Percentiles rank a stretch among this genome's conserved stretches.
These are phyloP conservation scores for Phymastichus coffea DNA, from an alignment of 1,140 invertebrate genomes.

Conservation along the genomic window DNA sequence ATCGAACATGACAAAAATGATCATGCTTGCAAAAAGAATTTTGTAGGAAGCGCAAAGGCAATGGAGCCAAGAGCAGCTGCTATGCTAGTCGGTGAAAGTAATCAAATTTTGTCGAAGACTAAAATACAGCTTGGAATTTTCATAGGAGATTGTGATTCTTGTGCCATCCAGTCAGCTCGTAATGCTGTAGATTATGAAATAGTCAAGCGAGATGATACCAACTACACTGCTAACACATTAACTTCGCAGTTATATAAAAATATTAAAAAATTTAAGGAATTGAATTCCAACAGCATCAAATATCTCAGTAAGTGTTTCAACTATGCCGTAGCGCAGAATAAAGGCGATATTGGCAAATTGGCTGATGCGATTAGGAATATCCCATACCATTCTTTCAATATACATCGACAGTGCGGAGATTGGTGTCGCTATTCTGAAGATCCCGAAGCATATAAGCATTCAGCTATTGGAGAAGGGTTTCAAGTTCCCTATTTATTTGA, in stretches of 20 bases:
- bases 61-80: slow-evolving; percentile 14
- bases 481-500: slow-evolving; percentile 3
- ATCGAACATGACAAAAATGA: not conserved
- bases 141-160: slow-evolving; percentile 30
- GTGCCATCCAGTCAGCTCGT: slow-evolving; percentile 17
- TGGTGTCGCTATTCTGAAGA: slow-evolving; percentile 19
- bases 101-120: slow-evolving; percentile 14
- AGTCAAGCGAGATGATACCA: slow-evolving; percentile 10
- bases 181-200: slow-evolving; percentile 10
- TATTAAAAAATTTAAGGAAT: slow-evolving; percentile 10
- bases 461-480: not conserved
- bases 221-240: slow-evolving; percentile 5
- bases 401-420: slow-evolving; percentile 5
- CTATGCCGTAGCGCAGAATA: slow-evolving; percentile 12
- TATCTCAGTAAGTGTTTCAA: slow-evolving; percentile 19
- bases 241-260: slow-evolving; percentile 10
- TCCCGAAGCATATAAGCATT: slow-evolving; percentile 13
- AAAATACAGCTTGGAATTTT: slow-evolving; percentile 15
- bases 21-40: slow-evolving; percentile 18
- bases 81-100: slow-evolving; percentile 17
- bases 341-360: not conserved
- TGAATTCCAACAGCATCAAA: slow-evolving; percentile 3
- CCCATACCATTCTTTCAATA: slow-evolving; percentile 10
- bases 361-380: slow-evolving; percentile 12
- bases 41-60: slow-evolving; percentile 10